Evolutionary conservation across 2,113 vertebrate genomes (phyloP), one percentile per base, ranked within the genome.

Genomic region (Aphelocoma coerulescens): DNA sequence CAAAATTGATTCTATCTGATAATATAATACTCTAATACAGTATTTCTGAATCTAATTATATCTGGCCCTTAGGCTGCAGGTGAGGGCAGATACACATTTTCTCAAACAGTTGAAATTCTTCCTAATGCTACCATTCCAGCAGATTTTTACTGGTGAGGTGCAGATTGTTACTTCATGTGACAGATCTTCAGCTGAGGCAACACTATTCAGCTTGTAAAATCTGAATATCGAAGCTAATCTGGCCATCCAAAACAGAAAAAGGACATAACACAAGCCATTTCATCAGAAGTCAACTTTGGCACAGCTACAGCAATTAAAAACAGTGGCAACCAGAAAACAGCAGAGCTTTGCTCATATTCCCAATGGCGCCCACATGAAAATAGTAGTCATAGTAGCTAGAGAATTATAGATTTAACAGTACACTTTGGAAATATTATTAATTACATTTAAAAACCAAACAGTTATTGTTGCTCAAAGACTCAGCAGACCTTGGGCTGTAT

Each of bases 71-170:
- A 30, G 14, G 13, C 32, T 48, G 24, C 24, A 72, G 20, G 3
- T n/a, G 16, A 68, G 15, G 14, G 16, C 21, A 82, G 23, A 71
- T 7, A 37, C 0, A 4, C 22, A 37, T 41, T 84, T 90, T 59
- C 13, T 41, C 1, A 2, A 61, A 35, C 10, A 62, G 5, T 0
- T 54, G 4, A 6, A 54, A 13, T 30, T 48, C 43, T 22, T 35
- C 13, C 6, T 19, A 8, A 27, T 3, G 3, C 28, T 71, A n/a
- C 3, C 14, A 27, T 6, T 33, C 43, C 37, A 58, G 12, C 7
- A 87, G 24, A 21, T 16, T 80, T 67, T 54, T 35, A 35, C 24
- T 20, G 23, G 37, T 4, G 14, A 57, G 30, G 7, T 22, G 16
- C 17, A 69, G 17, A 89, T 33, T 8, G 13, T 32, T 54, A 18